Evolutionary conservation across 2,888 invertebrate genomes (phyloP).

Genomic region (Euproctis similis): DNA sequence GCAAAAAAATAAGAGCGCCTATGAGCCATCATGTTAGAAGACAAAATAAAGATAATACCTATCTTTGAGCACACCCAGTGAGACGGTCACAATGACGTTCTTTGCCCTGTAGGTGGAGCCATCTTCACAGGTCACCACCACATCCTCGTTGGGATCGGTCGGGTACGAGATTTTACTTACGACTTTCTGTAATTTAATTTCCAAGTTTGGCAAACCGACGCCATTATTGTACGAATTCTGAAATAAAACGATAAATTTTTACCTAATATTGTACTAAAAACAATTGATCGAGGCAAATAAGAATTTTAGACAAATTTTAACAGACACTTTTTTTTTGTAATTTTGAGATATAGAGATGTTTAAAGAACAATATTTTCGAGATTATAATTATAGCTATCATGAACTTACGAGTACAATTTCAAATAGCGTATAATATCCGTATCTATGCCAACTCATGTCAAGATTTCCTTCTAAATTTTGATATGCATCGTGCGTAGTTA

Average conservation of each 20-base stretch:
- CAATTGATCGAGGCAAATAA: no score
- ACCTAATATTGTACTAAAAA: no score
- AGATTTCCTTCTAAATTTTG: slow-evolving; percentile 33
- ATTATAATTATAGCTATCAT: no score
- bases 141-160: slow-evolving; percentile 26
- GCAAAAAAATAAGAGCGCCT: no score
- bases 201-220: slow-evolving; percentile 38
- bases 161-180: slow-evolving; percentile 44
- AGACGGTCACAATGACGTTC: slow-evolving; percentile 80
- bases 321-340: no score
- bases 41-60: slow-evolving; percentile 27
- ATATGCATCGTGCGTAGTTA: slow-evolving; percentile 29
- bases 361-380: no score
- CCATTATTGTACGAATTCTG: slow-evolving; percentile 54
- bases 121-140: slow-evolving; percentile 65
- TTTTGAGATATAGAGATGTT: no score
- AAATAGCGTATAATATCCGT: slow-evolving; percentile 47
- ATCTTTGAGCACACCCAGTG: slow-evolving; percentile 81
- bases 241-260: no score
- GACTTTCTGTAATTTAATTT: slow-evolving; percentile 42
- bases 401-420: slow-evolving; percentile 33
- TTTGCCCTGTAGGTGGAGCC: slow-evolving; percentile 72
- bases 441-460: slow-evolving; percentile 40
- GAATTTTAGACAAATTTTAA: no score
- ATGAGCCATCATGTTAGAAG: no score